Conservation (phyloP, 1,140 invertebrate species). For the Drosophila auraria region DNA sequence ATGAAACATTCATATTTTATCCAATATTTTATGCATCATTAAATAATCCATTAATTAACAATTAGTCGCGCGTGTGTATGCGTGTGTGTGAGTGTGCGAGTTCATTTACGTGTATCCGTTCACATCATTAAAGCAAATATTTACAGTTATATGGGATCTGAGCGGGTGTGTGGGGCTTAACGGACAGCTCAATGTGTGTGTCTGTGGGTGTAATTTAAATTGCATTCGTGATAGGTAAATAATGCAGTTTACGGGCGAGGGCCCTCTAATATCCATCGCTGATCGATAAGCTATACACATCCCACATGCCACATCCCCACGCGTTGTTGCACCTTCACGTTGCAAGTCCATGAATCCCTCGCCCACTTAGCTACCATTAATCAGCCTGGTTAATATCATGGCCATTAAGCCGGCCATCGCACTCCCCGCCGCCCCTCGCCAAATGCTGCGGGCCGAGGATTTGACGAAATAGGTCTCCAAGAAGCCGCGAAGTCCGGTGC, state of each 20-base stretch:
- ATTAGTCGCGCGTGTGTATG: conserved; percentile 54
- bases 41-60: conserved; percentile 82
- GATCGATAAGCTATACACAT: conserved; percentile 61
- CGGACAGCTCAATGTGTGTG: conserved; percentile 26
- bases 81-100: conserved; percentile 33
- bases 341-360: conserved; percentile 20
- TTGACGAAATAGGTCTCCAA: conserved; percentile 70
- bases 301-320: conserved; percentile 17
- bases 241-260: conserved; percentile 46
- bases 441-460: conserved; percentile 42
- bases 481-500: conserved; percentile 62
- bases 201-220: conserved; percentile 32
- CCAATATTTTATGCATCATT: conserved; percentile 77
- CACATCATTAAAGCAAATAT: conserved; percentile 75
- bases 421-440: conserved; percentile 10
- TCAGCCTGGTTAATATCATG: conserved; percentile 28
- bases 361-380: conserved; percentile 55
- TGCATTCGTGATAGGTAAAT: conserved; percentile 44
- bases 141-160: conserved; percentile 52
- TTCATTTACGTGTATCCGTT: conserved; percentile 58
- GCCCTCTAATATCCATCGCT: conserved; percentile 55
- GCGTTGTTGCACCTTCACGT: background rate
- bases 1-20: conserved; percentile 70
- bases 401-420: conserved; percentile 26
- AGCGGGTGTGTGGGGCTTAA: conserved; percentile 18